Evolutionary conservation across 2,888 invertebrate genomes (phyloP).

Genomic region (Drosophila vallismaia): DNA sequence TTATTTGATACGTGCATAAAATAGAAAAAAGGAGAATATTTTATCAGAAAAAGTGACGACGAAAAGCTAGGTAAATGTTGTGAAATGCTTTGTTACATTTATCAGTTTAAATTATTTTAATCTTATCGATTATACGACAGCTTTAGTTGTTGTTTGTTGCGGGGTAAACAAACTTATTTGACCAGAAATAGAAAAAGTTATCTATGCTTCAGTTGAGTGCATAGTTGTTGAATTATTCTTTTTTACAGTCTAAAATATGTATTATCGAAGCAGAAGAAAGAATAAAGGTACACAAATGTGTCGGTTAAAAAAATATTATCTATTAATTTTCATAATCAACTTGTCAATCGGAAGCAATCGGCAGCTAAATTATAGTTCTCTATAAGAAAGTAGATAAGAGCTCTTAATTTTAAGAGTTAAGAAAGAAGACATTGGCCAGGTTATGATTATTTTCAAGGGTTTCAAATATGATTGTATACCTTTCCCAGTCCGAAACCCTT

Average conservation of each 20-base stretch:
- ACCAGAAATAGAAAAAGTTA: constrained; percentile 2
- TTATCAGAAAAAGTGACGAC: background rate
- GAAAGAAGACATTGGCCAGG: constrained; percentile 3
- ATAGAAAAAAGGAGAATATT: background rate
- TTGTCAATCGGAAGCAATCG: no score
- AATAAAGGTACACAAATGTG: no score
- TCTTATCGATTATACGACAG: constrained; percentile 28
- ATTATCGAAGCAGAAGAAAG: no score
- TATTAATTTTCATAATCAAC: no score
- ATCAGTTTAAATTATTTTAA: constrained; percentile 11
- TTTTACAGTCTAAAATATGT: no score
- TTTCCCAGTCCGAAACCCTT: background rate
- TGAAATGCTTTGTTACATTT: constrained; percentile 9
- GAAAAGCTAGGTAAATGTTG: background rate
- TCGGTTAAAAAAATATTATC: no score
- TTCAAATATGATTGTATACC: background rate
- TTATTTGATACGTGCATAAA: background rate
- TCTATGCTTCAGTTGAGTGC: background rate
- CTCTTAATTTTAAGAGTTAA: background rate
- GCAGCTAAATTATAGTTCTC: background rate
- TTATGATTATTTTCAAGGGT: background rate
- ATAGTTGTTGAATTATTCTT: background rate
- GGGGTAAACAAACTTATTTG: background rate
- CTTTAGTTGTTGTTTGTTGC: constrained; percentile 25
- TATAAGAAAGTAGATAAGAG: background rate